Evolutionary conservation across 1,140 invertebrate genomes (phyloP).

Genomic region (Drosophila murphyi): DNA sequence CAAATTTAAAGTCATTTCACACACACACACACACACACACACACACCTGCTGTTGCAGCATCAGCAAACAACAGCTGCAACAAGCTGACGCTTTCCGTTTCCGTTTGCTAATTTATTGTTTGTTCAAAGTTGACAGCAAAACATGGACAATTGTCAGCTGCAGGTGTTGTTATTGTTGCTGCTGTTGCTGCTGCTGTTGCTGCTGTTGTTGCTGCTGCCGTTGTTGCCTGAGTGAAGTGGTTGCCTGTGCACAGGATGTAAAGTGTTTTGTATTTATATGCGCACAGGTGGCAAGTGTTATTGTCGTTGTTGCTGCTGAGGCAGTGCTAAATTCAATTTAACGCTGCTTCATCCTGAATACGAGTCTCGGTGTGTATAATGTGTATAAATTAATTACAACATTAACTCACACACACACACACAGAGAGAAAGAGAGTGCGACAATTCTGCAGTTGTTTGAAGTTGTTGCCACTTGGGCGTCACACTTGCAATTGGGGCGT

Average conservation of each 20-base stretch:
- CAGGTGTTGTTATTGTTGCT: conserved; percentile 10
- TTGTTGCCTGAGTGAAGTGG: neutral
- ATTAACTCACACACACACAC: conserved; percentile 2
- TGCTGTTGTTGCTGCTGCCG: neutral
- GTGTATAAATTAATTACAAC: conserved; percentile 1
- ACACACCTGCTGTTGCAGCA: conserved; percentile 14
- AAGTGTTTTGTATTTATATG: conserved; percentile 38
- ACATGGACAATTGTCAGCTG: conserved; percentile 30
- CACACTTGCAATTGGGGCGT: conserved; percentile 6
- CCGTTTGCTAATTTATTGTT: conserved; percentile 69
- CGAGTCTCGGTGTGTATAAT: neutral
- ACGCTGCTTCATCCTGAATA: conserved; percentile 10
- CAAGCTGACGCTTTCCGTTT: conserved; percentile 70
- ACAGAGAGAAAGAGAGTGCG: no score
- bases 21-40: conserved; percentile 10
- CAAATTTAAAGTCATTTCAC: conserved; percentile 26
- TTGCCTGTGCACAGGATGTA: conserved; percentile 15
- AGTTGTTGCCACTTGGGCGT: no score
- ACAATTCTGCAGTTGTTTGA: no score
- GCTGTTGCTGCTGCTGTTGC: neutral
- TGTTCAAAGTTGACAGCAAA: conserved; percentile 40
- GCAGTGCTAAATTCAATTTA: conserved; percentile 33
- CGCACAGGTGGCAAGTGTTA: conserved; percentile 48
- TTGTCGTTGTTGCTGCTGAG: conserved; percentile 21
- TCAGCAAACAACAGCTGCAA: conserved; percentile 40